A percentile compares a stretch with the other conserved stretches of the same genome.
Conservation (phyloP, 2,797 vertebrate genomes). For the Gobio occitaniae region DNA sequence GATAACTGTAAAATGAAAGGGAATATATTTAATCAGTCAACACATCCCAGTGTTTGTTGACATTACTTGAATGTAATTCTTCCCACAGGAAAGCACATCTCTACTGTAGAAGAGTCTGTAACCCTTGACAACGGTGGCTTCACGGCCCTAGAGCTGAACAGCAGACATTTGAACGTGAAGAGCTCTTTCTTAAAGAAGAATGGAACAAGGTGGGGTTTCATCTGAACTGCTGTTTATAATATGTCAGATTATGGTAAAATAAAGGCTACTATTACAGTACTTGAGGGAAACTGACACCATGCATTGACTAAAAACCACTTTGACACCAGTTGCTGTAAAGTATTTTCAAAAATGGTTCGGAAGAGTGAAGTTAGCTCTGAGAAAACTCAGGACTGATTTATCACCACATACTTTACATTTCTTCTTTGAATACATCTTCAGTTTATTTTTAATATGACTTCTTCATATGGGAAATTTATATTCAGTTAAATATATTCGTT, state of each 20-base stretch:
- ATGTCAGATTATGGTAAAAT: background rate
- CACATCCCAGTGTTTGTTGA: background rate
- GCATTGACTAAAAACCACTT: background rate
- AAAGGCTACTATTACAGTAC: background rate
- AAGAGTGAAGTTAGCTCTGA: background rate
- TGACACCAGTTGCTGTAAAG: background rate
- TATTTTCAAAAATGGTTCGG: background rate
- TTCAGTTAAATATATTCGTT: background rate
- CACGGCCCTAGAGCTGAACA: conserved; percentile 92
- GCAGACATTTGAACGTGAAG: conserved; percentile 90
- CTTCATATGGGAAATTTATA: background rate
- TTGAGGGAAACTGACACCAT: background rate
- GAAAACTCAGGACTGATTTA: background rate
- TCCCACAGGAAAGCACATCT: conserved; percentile 84
- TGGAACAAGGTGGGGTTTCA: conserved; percentile 84
- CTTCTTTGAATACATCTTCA: background rate
- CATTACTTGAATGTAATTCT: conserved; percentile 31
- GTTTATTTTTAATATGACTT: background rate
- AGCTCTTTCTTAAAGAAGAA: conserved; percentile 94
- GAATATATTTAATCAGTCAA: background rate
- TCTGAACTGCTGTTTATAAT: background rate
- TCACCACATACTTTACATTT: background rate
- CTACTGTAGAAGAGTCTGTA: conserved; percentile 86
- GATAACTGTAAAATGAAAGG: background rate
- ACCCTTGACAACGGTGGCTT: conserved; percentile 95